Conservation (phyloP, 2,113 vertebrate species). For the Scomber colias region DNA sequence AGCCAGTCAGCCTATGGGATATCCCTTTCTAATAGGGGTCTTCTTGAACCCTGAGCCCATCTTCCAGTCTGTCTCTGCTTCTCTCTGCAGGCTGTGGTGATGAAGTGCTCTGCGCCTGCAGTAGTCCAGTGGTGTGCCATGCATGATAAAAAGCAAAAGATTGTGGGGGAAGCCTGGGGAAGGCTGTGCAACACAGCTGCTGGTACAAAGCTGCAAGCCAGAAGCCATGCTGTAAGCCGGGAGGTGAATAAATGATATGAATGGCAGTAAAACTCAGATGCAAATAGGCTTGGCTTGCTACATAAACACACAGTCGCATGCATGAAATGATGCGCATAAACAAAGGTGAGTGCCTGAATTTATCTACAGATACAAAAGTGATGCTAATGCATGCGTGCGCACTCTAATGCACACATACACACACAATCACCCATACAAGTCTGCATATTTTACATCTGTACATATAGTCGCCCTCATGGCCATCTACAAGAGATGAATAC, state of each 20-base stretch:
- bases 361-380: slow-evolving; percentile 43
- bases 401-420: not conserved
- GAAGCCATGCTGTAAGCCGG: slow-evolving; percentile 60
- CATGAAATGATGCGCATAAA: slow-evolving; percentile 62
- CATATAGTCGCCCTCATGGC: slow-evolving; percentile 28
- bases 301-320: slow-evolving; percentile 53
- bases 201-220: slow-evolving; percentile 69
- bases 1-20: slow-evolving; percentile 56
- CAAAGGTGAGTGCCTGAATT: slow-evolving; percentile 63
- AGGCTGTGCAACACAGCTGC: slow-evolving; percentile 66
- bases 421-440: slow-evolving; percentile 20
- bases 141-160: slow-evolving; percentile 78
- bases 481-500: slow-evolving; percentile 50
- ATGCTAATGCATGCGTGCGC: slow-evolving; percentile 34
- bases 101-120: slow-evolving; percentile 76
- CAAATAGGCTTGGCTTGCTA: slow-evolving; percentile 59
- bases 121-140: slow-evolving; percentile 71
- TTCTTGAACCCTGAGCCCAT: slow-evolving; percentile 73
- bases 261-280: slow-evolving; percentile 65
- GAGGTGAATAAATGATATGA: slow-evolving; percentile 70
- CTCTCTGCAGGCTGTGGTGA: slow-evolving; percentile 77
- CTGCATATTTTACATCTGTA: slow-evolving; percentile 29
- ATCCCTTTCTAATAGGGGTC: slow-evolving; percentile 67
- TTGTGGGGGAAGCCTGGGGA: slow-evolving; percentile 58
- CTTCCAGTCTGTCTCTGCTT: slow-evolving; percentile 64